Evolutionary conservation across 2,113 vertebrate species (phyloP).

Genomic region (Danio rerio): GRCz12tu NC_133177.1:31125501-31126000

Average conservation of each 20-base stretch:
- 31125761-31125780: conserved; percentile 6
- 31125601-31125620: background rate
- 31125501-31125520: conserved; percentile 46
- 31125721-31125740: background rate
- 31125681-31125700: background rate
- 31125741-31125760: conserved; percentile 25
- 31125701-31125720: background rate
- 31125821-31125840: conserved; percentile 18
- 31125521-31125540: conserved; percentile 28
- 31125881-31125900: background rate
- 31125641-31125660: background rate
- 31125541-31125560: conserved; percentile 41
- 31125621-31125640: conserved; percentile 24
- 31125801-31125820: conserved; percentile 8
- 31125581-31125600: conserved; percentile 35
- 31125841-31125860: conserved; percentile 14
- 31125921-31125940: background rate
- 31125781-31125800: conserved; percentile 33
- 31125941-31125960: background rate
- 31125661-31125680: background rate
- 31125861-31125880: background rate
- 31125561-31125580: conserved; percentile 4
- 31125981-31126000: background rate
- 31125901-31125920: background rate
- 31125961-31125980: conserved; percentile 11